Base-by-base conservation (phyloP, 37 sponge, comb jelly and placozoan genomes). In the Aplysina aerophoba region DNA sequence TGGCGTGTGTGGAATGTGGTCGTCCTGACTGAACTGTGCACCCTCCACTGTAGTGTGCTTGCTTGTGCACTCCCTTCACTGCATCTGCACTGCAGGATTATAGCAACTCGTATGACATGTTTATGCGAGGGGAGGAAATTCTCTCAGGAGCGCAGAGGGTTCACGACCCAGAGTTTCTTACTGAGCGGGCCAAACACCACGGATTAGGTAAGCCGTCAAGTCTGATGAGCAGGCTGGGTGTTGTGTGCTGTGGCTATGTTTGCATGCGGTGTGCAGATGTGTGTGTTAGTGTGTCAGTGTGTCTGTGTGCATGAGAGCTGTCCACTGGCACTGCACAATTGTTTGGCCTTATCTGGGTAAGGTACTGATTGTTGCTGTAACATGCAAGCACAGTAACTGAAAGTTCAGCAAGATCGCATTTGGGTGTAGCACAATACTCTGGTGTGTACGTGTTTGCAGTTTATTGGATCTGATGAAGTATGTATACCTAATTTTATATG, bases 71-170 rank as follows among this genome's bases (percentile, higher is more conserved):
- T 28, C 35, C 13, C n/a, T 28, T 39, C 27, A 74, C n/a, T 74
- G 35, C 5, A 28, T 55, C 13, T 69, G 71, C 4, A 15, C 25
- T 66, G 4, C 54, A 91, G 97, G 90, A 84, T 80, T 89, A 60
- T 38, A 88, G 91, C 66, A 99, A 99, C 82, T 97, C 97, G 2
- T 99, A 99, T 73, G 99, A 99, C 62, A 97, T 99, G 92, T 99
- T 99, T 60, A 99, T 99, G 99, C 81, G 99, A 69, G 99, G 99
- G 1, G 99, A 99, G 84, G 99, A 99, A 86, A 99, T 99, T 38
- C 59, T 99, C 62, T 95, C 96, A 44, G 99, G 99, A 63, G 99
- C 99, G 44, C 99, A 99, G 92, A 86, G 99, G 63, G 95, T 99
- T 34, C 99, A 99, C 81, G 99, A 99, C 44, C 93, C 99, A 5